phyloP scores from a whole-genome alignment of 2,113 vertebrate genomes.

The Rousettus leschenaultii region DNA sequence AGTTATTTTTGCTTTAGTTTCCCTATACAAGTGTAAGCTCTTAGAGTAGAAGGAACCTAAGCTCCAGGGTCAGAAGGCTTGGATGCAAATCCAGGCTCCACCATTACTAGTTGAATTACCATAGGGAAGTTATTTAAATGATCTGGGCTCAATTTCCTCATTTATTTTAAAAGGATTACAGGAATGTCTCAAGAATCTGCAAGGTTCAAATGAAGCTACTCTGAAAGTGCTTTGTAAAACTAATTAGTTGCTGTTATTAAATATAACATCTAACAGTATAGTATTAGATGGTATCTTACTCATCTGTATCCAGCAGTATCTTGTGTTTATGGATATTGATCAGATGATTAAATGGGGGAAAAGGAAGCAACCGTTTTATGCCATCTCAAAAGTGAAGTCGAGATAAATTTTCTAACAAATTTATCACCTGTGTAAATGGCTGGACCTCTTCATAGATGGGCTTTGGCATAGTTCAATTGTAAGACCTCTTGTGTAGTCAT shows the following conservation, averaged over 20 bases:
- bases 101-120: background rate
- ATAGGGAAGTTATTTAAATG: constrained; percentile 2
- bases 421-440: background rate
- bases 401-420: background rate
- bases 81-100: background rate
- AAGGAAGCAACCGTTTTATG: constrained; percentile 1
- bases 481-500: background rate
- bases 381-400: background rate
- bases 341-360: background rate
- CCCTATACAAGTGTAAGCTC: background rate
- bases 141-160: background rate
- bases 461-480: background rate
- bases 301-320: background rate
- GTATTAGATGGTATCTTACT: background rate
- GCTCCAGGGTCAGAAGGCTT: background rate
- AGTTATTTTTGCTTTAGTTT: constrained; percentile 7
- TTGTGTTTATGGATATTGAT: background rate
- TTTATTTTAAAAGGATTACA: background rate
- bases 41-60: background rate
- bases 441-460: background rate
- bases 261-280: background rate
- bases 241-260: background rate
- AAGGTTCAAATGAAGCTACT: background rate
- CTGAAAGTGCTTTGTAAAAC: constrained; percentile 14
- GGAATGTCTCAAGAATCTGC: background rate